Percentiles rank a stretch among this genome's conserved stretches.
Conservation (phyloP, 2,888 invertebrate species). For the Oscheius sp. region DNA sequence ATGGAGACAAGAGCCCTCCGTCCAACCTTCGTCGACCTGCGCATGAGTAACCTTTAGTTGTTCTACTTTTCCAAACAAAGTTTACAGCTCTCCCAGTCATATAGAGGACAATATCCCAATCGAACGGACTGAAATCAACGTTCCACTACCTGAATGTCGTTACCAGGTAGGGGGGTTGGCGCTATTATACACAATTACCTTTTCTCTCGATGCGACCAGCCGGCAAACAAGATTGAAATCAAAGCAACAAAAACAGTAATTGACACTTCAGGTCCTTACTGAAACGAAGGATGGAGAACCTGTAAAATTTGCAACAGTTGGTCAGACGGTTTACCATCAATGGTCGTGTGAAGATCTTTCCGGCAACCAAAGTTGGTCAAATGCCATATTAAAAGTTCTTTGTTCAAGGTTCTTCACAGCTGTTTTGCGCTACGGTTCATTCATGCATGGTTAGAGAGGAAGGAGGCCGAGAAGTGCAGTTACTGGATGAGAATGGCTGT, state of each 20-base stretch:
- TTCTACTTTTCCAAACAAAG: background rate
- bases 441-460: conserved; percentile 64
- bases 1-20: conserved; percentile 24
- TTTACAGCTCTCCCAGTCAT: background rate
- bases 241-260: conserved; percentile 1
- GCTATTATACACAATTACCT: conserved; percentile 17
- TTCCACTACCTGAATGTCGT: conserved; percentile 57
- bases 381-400: background rate
- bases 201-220: conserved; percentile 2
- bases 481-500: conserved; percentile 69
- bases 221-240: conserved; percentile 6
- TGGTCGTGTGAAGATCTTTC: conserved; percentile 56
- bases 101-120: background rate
- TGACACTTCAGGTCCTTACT: conserved; percentile 41
- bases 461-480: conserved; percentile 57
- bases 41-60: background rate
- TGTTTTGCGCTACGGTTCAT: conserved; percentile 66
- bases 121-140: conserved; percentile 42
- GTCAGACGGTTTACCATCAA: conserved; percentile 61
- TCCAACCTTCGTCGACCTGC: background rate
- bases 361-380: conserved; percentile 17
- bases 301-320: conserved; percentile 62
- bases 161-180: conserved; percentile 35
- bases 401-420: conserved; percentile 17
- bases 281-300: conserved; percentile 50